These are phyloP conservation scores for Ophion slaviceki DNA, from an alignment of 2,888 invertebrate genomes.

Conservation along the genomic window DNA sequence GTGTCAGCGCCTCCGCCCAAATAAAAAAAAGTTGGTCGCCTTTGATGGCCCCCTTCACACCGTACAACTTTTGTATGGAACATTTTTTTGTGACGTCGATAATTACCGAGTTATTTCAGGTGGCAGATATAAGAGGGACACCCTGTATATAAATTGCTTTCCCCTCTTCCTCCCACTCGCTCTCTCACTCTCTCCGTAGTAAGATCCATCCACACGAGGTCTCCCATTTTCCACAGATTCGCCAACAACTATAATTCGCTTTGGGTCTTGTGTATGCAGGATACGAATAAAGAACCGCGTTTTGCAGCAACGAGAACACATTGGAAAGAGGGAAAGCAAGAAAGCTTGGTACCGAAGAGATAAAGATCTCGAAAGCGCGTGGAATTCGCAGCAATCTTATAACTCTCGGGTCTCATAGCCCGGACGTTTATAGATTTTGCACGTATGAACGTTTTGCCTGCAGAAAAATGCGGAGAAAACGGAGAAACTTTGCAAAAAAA, in stretches of 20 bases:
- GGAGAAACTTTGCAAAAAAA: background rate
- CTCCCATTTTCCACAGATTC: constrained; percentile 16
- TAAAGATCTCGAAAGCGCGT: constrained; percentile 71
- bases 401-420: constrained; percentile 75
- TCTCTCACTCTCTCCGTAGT: background rate
- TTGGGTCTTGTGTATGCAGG: background rate
- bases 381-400: constrained; percentile 76
- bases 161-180: no score
- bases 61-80: no score
- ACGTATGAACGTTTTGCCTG: constrained; percentile 47
- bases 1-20: no score
- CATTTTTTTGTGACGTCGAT: no score
- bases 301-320: constrained; percentile 42
- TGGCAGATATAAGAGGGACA: no score
- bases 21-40: no score
- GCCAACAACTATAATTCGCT: constrained; percentile 34
- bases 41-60: no score
- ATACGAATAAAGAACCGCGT: constrained; percentile 41
- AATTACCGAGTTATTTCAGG: no score
- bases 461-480: background rate
- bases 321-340: constrained; percentile 41
- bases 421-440: constrained; percentile 73
- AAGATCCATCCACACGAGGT: background rate
- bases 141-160: no score
- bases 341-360: constrained; percentile 61